Base-by-base conservation (phyloP, 2,888 invertebrate species). In the Pollenia amentaria region DNA sequence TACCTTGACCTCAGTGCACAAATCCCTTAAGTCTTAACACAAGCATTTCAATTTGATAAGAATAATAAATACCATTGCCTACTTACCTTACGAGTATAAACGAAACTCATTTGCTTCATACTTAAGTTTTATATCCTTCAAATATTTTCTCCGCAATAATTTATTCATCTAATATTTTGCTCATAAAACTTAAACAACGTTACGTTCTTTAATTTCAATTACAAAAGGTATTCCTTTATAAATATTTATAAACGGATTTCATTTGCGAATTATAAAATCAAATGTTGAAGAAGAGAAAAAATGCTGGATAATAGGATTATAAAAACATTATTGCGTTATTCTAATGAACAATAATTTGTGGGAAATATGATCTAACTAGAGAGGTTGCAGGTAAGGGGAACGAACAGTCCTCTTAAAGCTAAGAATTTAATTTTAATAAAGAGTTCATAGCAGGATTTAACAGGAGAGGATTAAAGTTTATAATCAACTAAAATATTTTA, bases 211-310 rank as follows among this genome's bases (percentile, higher is more conserved):
- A 16, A 12, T 18, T 42, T 12, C 18, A 64, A 42, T 64, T 64
- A 42, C 11, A 64, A 40, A 42, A 11, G 8, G 2, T 67, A 11
- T 42, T 29, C 10, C 44, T 77, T 38, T 64, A 10, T 11, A 11
- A 46, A 57, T 44, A 57, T 64, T 42, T 76, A 76, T 53, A 76
- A 70, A 21, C 6, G 42, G n/a, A 46, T 72, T 80, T 78, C 38
- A 16, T 62, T 53, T 64, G 51, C 10, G 10, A 53, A 57, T n/a
- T 21, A 65, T 2, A 16, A 75, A 48, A 55, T 51, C 38, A 38
- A 69, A 70, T 70, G 51, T 53, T 11, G 10, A 51, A 29, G 18
- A 18, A 57, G 8, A 57, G 57, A 60, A 69, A 3, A n/a, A 46
- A 9, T 18, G 9, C 16, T 2, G 44, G 21, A 60, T 79, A 29